Evolutionary conservation across 2,113 vertebrate genomes (phyloP).

Genomic region (Brachyistius frenatus): DNA sequence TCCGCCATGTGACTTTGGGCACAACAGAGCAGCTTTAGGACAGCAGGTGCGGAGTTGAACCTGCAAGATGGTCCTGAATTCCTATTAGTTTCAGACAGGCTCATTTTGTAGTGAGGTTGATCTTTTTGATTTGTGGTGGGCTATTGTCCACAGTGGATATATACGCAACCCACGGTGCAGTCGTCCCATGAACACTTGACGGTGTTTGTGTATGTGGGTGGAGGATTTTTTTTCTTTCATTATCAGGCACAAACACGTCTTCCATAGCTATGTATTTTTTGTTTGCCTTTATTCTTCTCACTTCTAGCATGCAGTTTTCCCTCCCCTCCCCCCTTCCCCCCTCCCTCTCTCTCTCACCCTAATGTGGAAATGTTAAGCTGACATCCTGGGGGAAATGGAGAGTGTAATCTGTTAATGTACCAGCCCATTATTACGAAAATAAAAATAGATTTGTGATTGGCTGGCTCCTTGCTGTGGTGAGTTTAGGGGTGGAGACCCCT

Average conservation of each 20-base stretch:
- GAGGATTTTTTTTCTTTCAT: not conserved
- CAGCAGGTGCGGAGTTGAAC: constrained; percentile 63
- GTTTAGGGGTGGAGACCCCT: constrained; percentile 30
- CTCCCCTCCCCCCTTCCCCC: not conserved
- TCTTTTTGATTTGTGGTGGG: too few relatives aligned
- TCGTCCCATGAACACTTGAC: not conserved
- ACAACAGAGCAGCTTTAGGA: constrained; percentile 60
- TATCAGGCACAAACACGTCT: constrained; percentile 14
- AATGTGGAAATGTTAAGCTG: constrained; percentile 67
- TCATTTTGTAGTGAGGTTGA: not conserved
- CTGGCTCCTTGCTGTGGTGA: constrained; percentile 51
- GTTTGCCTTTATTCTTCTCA: constrained; percentile 21
- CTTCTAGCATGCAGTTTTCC: constrained; percentile 24
- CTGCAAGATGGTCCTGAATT: constrained; percentile 25
- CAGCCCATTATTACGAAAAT: constrained; percentile 54
- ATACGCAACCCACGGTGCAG: not conserved
- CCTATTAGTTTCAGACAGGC: not conserved
- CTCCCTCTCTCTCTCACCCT: constrained; percentile 38
- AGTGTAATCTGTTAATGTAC: constrained; percentile 77
- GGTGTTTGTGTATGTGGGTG: not conserved
- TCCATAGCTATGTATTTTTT: not conserved
- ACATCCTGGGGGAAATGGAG: constrained; percentile 54
- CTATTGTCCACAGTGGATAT: too few relatives aligned
- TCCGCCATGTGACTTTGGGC: constrained; percentile 41
- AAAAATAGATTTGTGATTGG: constrained; percentile 74